Base-by-base conservation (phyloP, 2,797 vertebrate species). In the Enteromius fasciolatus region DNA sequence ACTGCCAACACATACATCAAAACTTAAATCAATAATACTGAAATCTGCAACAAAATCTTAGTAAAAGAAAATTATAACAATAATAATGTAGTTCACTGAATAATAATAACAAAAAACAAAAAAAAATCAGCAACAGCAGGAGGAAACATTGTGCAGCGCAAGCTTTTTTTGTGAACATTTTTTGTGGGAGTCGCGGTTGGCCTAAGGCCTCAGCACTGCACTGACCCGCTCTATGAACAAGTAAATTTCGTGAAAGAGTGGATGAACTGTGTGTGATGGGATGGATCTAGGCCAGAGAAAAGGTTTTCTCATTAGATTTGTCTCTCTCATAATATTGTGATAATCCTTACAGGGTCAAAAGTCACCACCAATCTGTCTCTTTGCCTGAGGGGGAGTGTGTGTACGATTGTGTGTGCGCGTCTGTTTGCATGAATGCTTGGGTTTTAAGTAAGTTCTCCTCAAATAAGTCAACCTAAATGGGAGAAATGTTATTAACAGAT, bases 1-100 rank as follows among this genome's bases (percentile, higher is more conserved):
- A 78, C n/a, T 82, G 87, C 83, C 85, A 88, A 88, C 87, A 82
- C 70, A 68, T 85, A 88, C 86, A 83, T 80, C 63, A 87, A 84
- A 89, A 89, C 84, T 76, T 81, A 84, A 82, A 86, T 74, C 80
- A 85, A 82, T 84, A 86, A 88, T 81, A 85, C 84, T 86, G 85
- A 87, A 79, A 80, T 78, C 64, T 68, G 79, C 67, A 86, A 83
- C 74, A 75, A 76, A 86, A 77, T 86, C 82, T 46, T 83, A 88
- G 64, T 85, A 88, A 85, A 73, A 81, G 57, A 85, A 85, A 82
- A 83, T 70, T 5, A 80, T 70, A 76, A 87, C 73, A 87, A 87
- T 74, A 85, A 76, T 74, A 77, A 82, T 80, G 77, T 80, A 59
- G 39, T 80, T 77, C 78, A 82, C 79, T 77, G 74, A 86, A 86